phyloP scores from a whole-genome alignment of 2,888 invertebrate species.

The Dastarcus helophoroides region DNA sequence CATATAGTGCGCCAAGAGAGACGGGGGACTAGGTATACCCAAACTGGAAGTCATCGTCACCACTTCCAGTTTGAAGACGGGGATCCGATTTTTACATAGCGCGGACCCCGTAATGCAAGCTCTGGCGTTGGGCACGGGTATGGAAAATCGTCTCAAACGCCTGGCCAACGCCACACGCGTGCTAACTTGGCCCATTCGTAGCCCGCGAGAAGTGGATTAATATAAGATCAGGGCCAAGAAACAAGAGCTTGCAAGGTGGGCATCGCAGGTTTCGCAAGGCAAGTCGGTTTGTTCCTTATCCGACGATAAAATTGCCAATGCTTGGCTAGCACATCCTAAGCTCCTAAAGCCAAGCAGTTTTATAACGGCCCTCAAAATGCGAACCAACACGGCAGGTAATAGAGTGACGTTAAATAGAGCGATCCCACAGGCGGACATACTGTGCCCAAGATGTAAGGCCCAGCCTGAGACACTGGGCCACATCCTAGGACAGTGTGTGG shows the following conservation, averaged over 20 bases:
- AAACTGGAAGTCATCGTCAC: slow-evolving; percentile 18
- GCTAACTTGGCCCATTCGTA: slow-evolving; percentile 21
- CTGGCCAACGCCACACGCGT: slow-evolving; percentile 14
- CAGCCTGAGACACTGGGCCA: slow-evolving; percentile 25
- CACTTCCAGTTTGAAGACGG: slow-evolving; percentile 14
- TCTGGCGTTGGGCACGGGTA: slow-evolving; percentile 15
- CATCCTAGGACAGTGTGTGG: slow-evolving; percentile 20
- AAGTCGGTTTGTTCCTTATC: slow-evolving; percentile 19
- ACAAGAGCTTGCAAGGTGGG: slow-evolving; percentile 20
- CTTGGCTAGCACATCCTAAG: slow-evolving; percentile 17
- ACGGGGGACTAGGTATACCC: slow-evolving; percentile 26
- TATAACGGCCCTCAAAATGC: slow-evolving; percentile 23
- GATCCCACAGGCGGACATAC: slow-evolving; percentile 15
- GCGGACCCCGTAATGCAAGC: slow-evolving; percentile 20
- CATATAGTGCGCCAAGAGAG: slow-evolving; percentile 21
- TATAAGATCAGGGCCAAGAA: slow-evolving; percentile 12
- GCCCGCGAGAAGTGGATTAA: too few species aligned
- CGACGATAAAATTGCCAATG: slow-evolving; percentile 14
- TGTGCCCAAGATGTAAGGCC: slow-evolving; percentile 21
- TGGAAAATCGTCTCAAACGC: slow-evolving; percentile 18
- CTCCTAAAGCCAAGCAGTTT: slow-evolving; percentile 15
- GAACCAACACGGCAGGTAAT: slow-evolving; percentile 21
- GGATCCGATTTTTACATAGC: slow-evolving; percentile 12
- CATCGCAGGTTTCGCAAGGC: slow-evolving; percentile 15
- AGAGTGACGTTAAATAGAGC: slow-evolving; percentile 20